Evolutionary conservation across 2,888 invertebrate species (phyloP).

Genomic region (Netelia fuscicornis): DNA sequence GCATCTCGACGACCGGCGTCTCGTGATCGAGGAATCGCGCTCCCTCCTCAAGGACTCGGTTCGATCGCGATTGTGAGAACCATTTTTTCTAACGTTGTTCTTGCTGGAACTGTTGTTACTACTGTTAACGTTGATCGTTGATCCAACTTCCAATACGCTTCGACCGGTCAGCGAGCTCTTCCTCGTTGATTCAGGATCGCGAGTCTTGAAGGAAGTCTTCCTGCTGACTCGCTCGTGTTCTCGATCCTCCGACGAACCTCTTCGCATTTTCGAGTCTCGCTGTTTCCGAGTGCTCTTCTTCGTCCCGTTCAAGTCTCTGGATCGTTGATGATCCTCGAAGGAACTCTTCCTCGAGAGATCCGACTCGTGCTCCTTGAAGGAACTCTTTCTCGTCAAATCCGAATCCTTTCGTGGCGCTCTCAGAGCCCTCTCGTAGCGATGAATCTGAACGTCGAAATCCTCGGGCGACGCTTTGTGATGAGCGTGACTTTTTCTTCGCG

Average conservation of each 20-base stretch:
- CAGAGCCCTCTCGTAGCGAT: slow-evolving; percentile 75
- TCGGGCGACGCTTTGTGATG: slow-evolving; percentile 69
- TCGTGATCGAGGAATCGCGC: slow-evolving; percentile 48
- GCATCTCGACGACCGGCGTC: slow-evolving; percentile 33
- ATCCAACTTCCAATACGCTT: slow-evolving; percentile 30
- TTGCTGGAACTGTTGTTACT: slow-evolving; percentile 14
- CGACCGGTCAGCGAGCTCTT: slow-evolving; percentile 63
- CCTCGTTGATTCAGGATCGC: slow-evolving; percentile 65
- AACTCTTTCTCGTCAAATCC: slow-evolving; percentile 70
- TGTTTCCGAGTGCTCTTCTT: slow-evolving; percentile 52
- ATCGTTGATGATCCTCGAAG: slow-evolving; percentile 69
- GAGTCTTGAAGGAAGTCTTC: slow-evolving; percentile 53
- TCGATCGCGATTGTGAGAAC: slow-evolving; percentile 46
- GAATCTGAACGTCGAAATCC: slow-evolving; percentile 77
- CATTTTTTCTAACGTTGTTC: slow-evolving; percentile 34
- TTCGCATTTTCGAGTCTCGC: slow-evolving; percentile 65
- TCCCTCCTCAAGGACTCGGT: slow-evolving; percentile 46
- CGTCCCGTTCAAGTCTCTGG: slow-evolving; percentile 51
- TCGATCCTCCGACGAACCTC: slow-evolving; percentile 69
- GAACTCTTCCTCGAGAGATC: slow-evolving; percentile 73
- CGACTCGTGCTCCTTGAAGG: slow-evolving; percentile 68
- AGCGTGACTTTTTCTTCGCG: slow-evolving; percentile 47
- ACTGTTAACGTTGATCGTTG: not conserved
- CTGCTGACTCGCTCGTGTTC: slow-evolving; percentile 62
- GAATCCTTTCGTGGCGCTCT: slow-evolving; percentile 71